A percentile compares a stretch with the other conserved stretches of the same genome.
These are phyloP conservation scores for Propsilocerus akamusi DNA, from an alignment of 1,140 invertebrate genomes.

Conservation along the genomic window DNA sequence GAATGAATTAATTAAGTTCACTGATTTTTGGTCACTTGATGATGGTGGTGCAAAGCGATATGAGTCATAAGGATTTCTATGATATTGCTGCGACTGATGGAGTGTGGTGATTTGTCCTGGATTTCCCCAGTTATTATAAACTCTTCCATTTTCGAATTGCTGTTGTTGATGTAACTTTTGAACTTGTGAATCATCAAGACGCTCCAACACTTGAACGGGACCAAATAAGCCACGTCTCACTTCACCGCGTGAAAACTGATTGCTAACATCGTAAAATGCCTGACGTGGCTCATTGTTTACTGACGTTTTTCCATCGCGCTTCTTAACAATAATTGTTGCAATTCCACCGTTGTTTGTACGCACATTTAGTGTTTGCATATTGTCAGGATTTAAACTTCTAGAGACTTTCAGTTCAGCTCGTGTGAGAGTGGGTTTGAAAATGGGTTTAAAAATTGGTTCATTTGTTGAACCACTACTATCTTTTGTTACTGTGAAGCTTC, in stretches of 20 bases:
- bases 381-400: conserved; percentile 50
- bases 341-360: conserved; percentile 50
- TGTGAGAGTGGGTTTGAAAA: conserved; percentile 30
- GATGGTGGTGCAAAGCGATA: conserved; percentile 6
- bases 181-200: not conserved
- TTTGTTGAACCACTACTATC: not conserved
- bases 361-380: conserved; percentile 54
- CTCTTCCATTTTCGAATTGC: not conserved
- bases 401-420: conserved; percentile 59
- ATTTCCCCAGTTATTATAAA: not conserved
- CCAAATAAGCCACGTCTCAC: not conserved
- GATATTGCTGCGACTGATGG: not conserved
- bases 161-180: not conserved
- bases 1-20: conserved; percentile 6
- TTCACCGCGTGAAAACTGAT: not conserved
- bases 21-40: conserved; percentile 1
- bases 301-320: conserved; percentile 21
- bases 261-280: not conserved
- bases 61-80: not conserved
- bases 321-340: conserved; percentile 58
- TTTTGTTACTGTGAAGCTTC: not conserved
- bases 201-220: not conserved
- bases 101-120: not conserved
- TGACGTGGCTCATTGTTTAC: not conserved
- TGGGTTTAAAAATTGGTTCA: conserved; percentile 5